A percentile compares a stretch with the other conserved stretches of the same genome.
phyloP scores from a whole-genome alignment of 2,113 vertebrate species.

The Coptodon rendalli region DNA sequence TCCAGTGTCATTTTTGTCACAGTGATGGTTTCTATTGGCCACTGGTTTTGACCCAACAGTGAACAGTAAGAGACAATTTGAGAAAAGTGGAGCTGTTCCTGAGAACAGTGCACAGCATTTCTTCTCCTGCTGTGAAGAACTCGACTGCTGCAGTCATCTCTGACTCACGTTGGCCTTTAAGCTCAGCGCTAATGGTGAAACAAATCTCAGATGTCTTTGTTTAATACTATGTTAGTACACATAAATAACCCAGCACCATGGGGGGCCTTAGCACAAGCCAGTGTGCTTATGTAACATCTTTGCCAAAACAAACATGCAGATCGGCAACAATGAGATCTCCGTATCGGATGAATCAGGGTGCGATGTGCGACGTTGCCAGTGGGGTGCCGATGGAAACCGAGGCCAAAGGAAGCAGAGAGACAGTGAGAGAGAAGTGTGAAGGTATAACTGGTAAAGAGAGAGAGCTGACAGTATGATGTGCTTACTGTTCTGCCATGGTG shows the following conservation, averaged over 20 bases:
- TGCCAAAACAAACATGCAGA: neutral
- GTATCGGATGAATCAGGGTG: accelerated
- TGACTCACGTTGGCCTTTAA: neutral
- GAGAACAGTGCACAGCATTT: accelerated
- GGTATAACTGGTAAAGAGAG: too few relatives aligned
- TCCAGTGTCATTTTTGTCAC: neutral
- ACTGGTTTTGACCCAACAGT: neutral
- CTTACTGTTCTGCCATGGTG: neutral
- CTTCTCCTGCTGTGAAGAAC: neutral
- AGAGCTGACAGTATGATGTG: neutral
- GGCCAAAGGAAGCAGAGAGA: neutral
- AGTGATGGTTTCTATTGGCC: neutral
- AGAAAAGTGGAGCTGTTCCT: neutral
- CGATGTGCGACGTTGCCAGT: neutral
- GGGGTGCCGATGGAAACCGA: neutral
- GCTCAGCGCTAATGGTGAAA: neutral
- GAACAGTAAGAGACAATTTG: neutral
- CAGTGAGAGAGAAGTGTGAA: neutral
- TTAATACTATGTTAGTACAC: neutral
- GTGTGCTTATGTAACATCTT: neutral
- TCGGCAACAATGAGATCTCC: neutral
- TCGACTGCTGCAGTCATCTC: neutral
- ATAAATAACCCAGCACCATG: neutral
- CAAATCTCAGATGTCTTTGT: neutral
- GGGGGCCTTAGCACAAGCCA: neutral